These are phyloP conservation scores for Parapristionchus giblindavisi DNA, from an alignment of 2,888 invertebrate species.

Conservation along the genomic window DNA sequence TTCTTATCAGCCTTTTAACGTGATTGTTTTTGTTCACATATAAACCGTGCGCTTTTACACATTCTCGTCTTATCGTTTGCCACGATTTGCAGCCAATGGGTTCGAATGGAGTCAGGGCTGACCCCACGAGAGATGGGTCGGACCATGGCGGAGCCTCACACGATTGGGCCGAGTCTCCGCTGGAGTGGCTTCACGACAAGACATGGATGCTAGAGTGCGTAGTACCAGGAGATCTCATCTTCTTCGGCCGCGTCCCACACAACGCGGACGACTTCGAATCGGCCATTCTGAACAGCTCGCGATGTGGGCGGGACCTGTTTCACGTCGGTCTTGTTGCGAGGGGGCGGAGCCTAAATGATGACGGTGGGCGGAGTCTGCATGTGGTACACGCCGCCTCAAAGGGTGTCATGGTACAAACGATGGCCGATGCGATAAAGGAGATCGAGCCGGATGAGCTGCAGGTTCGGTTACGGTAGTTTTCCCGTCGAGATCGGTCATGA, in stretches of 20 bases:
- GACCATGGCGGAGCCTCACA: neutral
- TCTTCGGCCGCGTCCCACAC: constrained; percentile 31
- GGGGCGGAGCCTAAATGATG: neutral
- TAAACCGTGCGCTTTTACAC: neutral
- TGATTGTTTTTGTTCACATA: neutral
- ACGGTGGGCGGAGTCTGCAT: neutral
- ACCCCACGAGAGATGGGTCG: neutral
- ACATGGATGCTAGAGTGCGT: neutral
- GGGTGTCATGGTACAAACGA: constrained; percentile 41
- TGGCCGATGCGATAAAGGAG: constrained; percentile 40
- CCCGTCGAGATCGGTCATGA: neutral
- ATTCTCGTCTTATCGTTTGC: neutral
- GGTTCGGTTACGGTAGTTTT: constrained; percentile 8
- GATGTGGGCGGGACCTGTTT: constrained; percentile 2
- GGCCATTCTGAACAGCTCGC: neutral
- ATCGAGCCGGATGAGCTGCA: constrained; percentile 40
- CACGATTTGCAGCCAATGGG: no score
- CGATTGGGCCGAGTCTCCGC: neutral
- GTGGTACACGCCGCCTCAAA: constrained; percentile 34
- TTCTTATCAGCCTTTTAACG: no score
- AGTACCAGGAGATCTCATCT: constrained; percentile 11
- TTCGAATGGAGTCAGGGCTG: neutral
- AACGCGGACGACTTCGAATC: constrained; percentile 15
- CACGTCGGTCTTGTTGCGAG: constrained; percentile 22
- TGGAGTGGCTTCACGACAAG: neutral